Evolutionary conservation across 1,140 invertebrate genomes (phyloP), one percentile per base, ranked within the genome.

Genomic region (Venustaconcha ellipsiformis): DNA sequence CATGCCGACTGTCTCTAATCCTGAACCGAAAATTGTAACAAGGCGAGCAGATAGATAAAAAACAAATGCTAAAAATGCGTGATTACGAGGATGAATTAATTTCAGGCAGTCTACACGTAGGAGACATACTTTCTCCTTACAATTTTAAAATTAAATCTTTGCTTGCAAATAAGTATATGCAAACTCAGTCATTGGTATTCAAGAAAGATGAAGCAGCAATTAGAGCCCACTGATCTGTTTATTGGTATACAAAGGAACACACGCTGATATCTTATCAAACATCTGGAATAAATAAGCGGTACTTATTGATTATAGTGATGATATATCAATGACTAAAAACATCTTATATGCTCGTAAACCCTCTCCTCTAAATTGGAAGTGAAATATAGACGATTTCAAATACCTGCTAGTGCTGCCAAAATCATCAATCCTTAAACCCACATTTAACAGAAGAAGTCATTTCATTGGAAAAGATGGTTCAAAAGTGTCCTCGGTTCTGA

Each of bases 291-390:
- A 23, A 62, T 62, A 8, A 14, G 14, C 68, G 6, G 59, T 70
- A 55, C 30, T 70, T 20, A 13, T 70, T 14, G 68, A 70, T 70
- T 17, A 70, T 30, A 70, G 55, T 58, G 4, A 55, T 59, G 68
- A 70, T 30, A 70, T 70, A 58, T 70, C 57, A 58, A 57, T 70
- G 17, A 70, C 68, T 14, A 70, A 70, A 59, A 70, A 55, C 37
- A 8, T 48, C 37, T 48, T 6, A 48, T 48, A 48, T 48, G 11
- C 18, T 14, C 68, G 12, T 60, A 13, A 70, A 62, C 70, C 48
- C 14, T 71, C 57, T 18, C 58, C 18, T 2, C 26, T 26, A 20
- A 71, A 14, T 62, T 62, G 60, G 18, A 71, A 17, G 30, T 71
- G 14, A 20, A 62, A 63, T 30, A n/a, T 57, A 71, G 13, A 57